Conservation (phyloP, 2,797 vertebrate species). For the Parauchenoglanis ngamensis region DNA sequence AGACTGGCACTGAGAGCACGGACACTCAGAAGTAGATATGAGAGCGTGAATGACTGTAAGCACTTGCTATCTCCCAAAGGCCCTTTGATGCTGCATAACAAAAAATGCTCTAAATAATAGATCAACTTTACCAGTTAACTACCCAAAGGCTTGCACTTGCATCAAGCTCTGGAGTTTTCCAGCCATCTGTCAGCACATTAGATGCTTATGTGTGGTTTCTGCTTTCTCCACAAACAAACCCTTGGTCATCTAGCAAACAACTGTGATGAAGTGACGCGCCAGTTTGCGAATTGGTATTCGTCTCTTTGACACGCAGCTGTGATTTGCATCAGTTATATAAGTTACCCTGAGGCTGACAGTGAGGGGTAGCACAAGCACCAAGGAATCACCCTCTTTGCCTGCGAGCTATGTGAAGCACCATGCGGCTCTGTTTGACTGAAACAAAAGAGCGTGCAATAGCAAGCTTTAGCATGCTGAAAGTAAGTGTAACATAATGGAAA, state of each 20-base stretch:
- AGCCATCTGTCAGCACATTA: constrained; percentile 54
- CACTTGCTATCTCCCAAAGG: constrained; percentile 54
- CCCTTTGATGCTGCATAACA: constrained; percentile 59
- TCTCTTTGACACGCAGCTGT: constrained; percentile 64
- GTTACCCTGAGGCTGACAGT: constrained; percentile 69
- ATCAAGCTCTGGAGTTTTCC: constrained; percentile 65
- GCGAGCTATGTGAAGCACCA: constrained; percentile 56
- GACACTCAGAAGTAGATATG: constrained; percentile 37
- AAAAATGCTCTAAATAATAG: constrained; percentile 72
- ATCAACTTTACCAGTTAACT: constrained; percentile 69
- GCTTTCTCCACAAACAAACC: constrained; percentile 56
- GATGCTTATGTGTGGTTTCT: constrained; percentile 46
- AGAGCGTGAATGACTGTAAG: constrained; percentile 54
- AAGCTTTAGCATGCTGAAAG: constrained; percentile 46
- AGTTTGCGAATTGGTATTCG: constrained; percentile 40
- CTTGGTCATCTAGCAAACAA: constrained; percentile 63
- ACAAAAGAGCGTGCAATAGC: constrained; percentile 53
- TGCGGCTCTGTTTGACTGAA: constrained; percentile 56
- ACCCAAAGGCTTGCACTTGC: constrained; percentile 69
- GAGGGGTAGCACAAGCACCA: constrained; percentile 56
- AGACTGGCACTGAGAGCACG: neutral
- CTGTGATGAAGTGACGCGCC: constrained; percentile 58
- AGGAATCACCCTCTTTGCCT: constrained; percentile 56
- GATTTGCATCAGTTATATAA: constrained; percentile 75
- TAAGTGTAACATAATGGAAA: constrained; percentile 40